Percentiles rank a stretch among this genome's conserved stretches.
These are phyloP conservation scores for Pygocentrus nattereri DNA, from an alignment of 2,797 vertebrate species.

Conservation along the genomic window DNA sequence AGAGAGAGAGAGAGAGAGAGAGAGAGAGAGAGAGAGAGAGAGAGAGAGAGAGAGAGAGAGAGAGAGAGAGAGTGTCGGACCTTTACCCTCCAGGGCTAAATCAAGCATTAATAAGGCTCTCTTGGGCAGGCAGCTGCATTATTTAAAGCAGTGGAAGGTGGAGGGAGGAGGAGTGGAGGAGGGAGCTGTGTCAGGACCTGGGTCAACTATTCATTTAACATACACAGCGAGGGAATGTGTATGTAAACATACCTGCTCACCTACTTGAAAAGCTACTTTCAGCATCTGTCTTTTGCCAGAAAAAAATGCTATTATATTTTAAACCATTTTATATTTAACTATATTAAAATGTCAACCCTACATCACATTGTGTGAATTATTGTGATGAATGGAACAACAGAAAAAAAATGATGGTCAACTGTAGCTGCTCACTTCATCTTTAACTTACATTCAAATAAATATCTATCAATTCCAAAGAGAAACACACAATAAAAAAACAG, in stretches of 20 bases:
- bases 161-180: constrained; percentile 31
- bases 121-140: constrained; percentile 55
- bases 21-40: neutral
- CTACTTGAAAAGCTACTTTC: neutral
- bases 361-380: too few species aligned
- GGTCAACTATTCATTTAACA: constrained; percentile 54
- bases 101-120: constrained; percentile 51
- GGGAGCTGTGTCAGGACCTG: constrained; percentile 25
- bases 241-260: constrained; percentile 2
- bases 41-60: constrained; percentile 14
- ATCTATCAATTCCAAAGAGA: too few species aligned
- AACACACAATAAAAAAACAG: too few species aligned
- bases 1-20: constrained; percentile 1
- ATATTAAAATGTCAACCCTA: too few species aligned
- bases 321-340: too few species aligned
- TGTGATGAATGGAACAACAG: too few species aligned
- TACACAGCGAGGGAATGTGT: constrained; percentile 33
- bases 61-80: constrained; percentile 10
- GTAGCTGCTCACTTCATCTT: too few species aligned
- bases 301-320: too few species aligned
- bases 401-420: too few species aligned
- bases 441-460: too few species aligned
- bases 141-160: constrained; percentile 56
- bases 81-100: constrained; percentile 53
- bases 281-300: neutral